These are phyloP conservation scores for Alosa alosa DNA, from an alignment of 2,113 vertebrate species.

Conservation along the genomic window DNA sequence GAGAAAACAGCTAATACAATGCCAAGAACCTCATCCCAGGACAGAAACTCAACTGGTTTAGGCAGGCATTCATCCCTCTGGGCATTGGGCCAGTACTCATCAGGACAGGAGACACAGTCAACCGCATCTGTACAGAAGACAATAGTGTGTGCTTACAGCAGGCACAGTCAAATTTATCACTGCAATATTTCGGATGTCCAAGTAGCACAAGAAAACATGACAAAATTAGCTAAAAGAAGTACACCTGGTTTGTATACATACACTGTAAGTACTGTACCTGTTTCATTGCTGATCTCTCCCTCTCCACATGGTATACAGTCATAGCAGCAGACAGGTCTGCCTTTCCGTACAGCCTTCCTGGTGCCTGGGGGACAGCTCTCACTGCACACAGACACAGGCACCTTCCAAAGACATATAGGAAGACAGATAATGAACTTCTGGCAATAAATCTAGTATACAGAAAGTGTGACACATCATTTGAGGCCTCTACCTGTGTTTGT, in stretches of 20 bases:
- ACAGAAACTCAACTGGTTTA: slow-evolving; percentile 66
- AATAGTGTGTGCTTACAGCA: background rate
- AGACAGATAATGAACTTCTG: background rate
- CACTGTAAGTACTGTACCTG: slow-evolving; percentile 52
- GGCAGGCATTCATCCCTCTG: slow-evolving; percentile 54
- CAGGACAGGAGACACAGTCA: slow-evolving; percentile 56
- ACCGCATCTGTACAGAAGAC: slow-evolving; percentile 54
- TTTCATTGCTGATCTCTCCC: slow-evolving; percentile 68
- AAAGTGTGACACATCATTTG: background rate
- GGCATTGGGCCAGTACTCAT: slow-evolving; percentile 61
- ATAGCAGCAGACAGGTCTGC: slow-evolving; percentile 66
- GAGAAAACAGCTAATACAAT: slow-evolving; percentile 59
- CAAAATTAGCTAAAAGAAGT: background rate
- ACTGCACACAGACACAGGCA: slow-evolving; percentile 64
- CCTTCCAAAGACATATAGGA: slow-evolving; percentile 37
- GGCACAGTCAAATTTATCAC: background rate
- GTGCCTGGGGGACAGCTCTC: slow-evolving; percentile 61
- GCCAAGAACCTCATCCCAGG: slow-evolving; percentile 57
- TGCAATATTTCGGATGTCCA: background rate
- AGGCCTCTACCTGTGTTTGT: slow-evolving; percentile 45
- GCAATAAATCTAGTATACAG: background rate
- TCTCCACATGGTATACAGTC: slow-evolving; percentile 67
- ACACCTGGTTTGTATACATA: background rate
- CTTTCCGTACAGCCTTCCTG: slow-evolving; percentile 61
- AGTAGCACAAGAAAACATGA: background rate